A percentile compares a stretch with the other conserved stretches of the same genome.
phyloP scores from a whole-genome alignment of 64 coral and sea anemone species.

The Montipora cactus region DNA sequence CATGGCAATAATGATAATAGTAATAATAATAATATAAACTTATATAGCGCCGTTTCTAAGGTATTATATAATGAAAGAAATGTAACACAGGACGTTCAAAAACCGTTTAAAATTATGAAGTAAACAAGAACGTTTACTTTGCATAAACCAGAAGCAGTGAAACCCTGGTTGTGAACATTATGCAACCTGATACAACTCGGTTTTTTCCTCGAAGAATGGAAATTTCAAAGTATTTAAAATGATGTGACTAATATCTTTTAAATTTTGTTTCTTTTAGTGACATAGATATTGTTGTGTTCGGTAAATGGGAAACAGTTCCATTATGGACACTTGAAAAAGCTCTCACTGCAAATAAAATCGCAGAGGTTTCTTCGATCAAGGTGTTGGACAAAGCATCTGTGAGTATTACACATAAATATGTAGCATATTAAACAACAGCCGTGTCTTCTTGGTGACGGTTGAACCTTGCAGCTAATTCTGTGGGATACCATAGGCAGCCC shows the following conservation, averaged over 20 bases:
- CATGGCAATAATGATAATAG: neutral
- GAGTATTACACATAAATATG: constrained; percentile 7
- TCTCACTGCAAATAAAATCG: constrained; percentile 87
- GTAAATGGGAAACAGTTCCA: constrained; percentile 94
- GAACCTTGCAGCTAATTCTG: no score
- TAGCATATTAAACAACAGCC: no score
- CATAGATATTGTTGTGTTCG: constrained; percentile 97
- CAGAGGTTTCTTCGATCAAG: constrained; percentile 87
- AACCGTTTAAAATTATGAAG: neutral
- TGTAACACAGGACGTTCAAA: neutral
- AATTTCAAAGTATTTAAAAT: neutral
- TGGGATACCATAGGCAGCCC: no score
- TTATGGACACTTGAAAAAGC: constrained; percentile 94
- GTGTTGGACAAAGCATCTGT: constrained; percentile 98
- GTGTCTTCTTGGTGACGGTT: no score
- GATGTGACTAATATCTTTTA: neutral
- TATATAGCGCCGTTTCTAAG: no score
- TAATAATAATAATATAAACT: neutral
- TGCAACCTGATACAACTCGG: constrained; percentile 22
- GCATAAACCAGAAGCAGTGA: constrained; percentile 1
- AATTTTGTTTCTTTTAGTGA: constrained; percentile 66
- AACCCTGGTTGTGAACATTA: constrained; percentile 8
- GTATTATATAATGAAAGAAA: neutral
- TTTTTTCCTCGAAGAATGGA: neutral
- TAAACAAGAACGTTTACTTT: constrained; percentile 8